Base-by-base conservation (phyloP, 2,113 vertebrate genomes). In the Ia io region DNA sequence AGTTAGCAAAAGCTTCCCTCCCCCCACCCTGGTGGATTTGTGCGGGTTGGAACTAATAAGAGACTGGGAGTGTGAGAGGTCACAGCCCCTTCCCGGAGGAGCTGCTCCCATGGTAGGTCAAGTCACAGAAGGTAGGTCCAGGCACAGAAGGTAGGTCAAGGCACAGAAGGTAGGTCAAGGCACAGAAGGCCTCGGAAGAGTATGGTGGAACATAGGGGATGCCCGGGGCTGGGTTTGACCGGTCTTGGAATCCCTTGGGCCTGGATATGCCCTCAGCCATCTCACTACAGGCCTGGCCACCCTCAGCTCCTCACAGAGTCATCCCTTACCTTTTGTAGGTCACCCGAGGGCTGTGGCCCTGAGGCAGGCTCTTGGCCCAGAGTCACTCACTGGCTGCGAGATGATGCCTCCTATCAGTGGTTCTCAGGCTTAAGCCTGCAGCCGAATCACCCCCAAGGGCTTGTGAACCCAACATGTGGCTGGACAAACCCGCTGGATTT, bases 1-100 rank as follows among this genome's bases (percentile, higher is more conserved):
- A 97, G 92, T 95, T 96, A 56, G 37, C 83, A 51, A 16, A 82
- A 82, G 79, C 93, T 78, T 97, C 49, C 47, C 90, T 74, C 84
- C 53, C 74, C 95, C 84, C 53, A 70, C 95, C n/a, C 83, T 20
- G 73, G 90, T 83, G 85, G 88, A 40, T 90, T 84, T 88, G 80
- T 65, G 84, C 35, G 3, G 80, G 53, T 85, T 88, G 88, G n/a
- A 63, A 74, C 91, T 97, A 73, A 90, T 74, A 69, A 92, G 70
- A 79, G 87, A 82, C 2, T 56, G 84, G 87, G 44, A 82, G 49
- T 6, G 56, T 51, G 69, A 65, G 53, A 90, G 65, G 32, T 47
- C 59, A 73, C 51, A 56, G 80, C 35, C 80, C 70, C 85, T 69
- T 76, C 30, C 63, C 40, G 1, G 47, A 6, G 44, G 51, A 61